Base-by-base conservation (phyloP, 2,113 vertebrate species). In the Brachyhypopomus gauderio region DNA sequence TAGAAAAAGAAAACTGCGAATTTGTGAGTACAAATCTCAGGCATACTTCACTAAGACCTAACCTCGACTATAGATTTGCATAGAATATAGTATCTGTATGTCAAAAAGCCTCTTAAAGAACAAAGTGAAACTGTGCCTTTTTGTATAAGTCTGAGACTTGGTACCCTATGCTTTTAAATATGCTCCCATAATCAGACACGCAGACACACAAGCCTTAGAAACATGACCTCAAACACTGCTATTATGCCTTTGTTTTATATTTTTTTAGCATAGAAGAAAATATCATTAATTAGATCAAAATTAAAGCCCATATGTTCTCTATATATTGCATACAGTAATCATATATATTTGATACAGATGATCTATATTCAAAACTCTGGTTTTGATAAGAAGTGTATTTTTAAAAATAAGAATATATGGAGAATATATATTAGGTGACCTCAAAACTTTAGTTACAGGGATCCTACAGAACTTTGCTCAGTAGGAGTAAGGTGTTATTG, bases 61-160 rank as follows among this genome's bases (percentile, higher is more conserved):
- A 41, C 8, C 75, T 27, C 74, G 27, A 83, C 77, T 72, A 19
- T 38, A 52, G 72, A 16, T 81, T 67, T 20, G 69, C 34, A 60
- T 48, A 67, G 72, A 75, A 70, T 62, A 62, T 41, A 41, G 66
- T 41, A 20, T 70, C 66, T 70, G 36, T 70, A 70, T 70, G 3
- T 41, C 17, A 45, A 19, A 72, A 75, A 78, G 52, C 58, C 66
- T 66, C 67, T 52, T 34, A 88, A 64, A 48, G 67, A 71, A 83
- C 69, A 55, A 84, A 76, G 45, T 58, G 14, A 66, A 58, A 88
- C 82, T 77, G 91, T 93, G 92, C 92, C 91, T 93, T 93, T 90
- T 87, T 86, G 30, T 64, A 5, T 20, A 72, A 27, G 41, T 45
- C 23, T 14, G 25, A 67, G 62, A 75, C 63, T 70, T 66, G 36